These are phyloP conservation scores for Leptogaster cylindrica DNA, from an alignment of 2,888 invertebrate species.

Conservation along the genomic window DNA sequence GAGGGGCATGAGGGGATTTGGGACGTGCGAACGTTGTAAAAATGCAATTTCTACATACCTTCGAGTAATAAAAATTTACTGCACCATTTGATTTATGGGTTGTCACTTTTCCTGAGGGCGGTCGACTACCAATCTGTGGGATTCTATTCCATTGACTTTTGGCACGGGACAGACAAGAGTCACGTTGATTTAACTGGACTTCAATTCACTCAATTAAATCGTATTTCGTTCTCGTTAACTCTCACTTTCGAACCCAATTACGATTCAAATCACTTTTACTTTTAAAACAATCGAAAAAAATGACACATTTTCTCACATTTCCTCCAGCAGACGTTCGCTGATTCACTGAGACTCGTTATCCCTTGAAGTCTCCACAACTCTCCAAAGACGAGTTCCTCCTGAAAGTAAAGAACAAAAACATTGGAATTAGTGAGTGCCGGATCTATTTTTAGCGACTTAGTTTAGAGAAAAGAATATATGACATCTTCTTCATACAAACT, in stretches of 20 bases:
- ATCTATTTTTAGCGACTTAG: background rate
- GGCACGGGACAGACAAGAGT: too few species aligned
- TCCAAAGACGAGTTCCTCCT: background rate
- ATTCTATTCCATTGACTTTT: background rate
- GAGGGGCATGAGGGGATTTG: background rate
- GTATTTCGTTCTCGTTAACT: background rate
- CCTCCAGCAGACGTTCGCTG: too few species aligned
- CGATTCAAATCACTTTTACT: background rate
- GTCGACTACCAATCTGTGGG: background rate
- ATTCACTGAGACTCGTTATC: too few species aligned
- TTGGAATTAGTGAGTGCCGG: too few species aligned
- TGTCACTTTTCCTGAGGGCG: background rate
- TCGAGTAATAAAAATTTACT: slow-evolving; percentile 36
- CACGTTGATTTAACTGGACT: background rate
- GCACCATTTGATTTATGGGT: slow-evolving; percentile 29
- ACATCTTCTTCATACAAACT: background rate
- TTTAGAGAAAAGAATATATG: background rate
- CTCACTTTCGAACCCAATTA: background rate
- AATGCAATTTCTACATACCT: slow-evolving; percentile 43
- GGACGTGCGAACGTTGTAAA: slow-evolving; percentile 21
- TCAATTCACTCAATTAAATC: background rate
- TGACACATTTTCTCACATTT: too few species aligned
- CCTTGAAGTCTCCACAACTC: too few species aligned
- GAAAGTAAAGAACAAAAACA: background rate
- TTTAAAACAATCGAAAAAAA: too few species aligned